Base-by-base conservation (phyloP, 2,888 invertebrate species). In the Abscondita cerata region DNA sequence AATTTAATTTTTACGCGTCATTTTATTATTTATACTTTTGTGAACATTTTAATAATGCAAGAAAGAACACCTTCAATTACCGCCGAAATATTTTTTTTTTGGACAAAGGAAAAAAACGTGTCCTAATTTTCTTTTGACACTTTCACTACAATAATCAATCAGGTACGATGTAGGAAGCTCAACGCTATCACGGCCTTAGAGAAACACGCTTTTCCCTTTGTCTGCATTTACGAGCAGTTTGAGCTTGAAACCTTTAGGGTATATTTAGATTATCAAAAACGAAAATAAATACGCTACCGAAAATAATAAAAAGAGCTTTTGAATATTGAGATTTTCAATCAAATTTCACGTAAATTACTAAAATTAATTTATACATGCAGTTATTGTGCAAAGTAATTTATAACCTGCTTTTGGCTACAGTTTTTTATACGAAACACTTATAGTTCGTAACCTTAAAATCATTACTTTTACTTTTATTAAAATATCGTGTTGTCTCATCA, bases 401-500 rank as follows among this genome's bases (percentile, higher is more conserved):
- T n/a, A n/a, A n/a, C n/a, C n/a, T n/a, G n/a, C n/a, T n/a, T n/a
- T n/a, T n/a, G n/a, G n/a, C n/a, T n/a, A n/a, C n/a, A n/a, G n/a
- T n/a, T n/a, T n/a, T n/a, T 5, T 36, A 5, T 36, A 6, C 3
- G 36, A 36, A 36, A 36, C 2, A 6, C 5, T 9, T 5, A 36
- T 2, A 9, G 36, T 36, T 41, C 31, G 18, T 34, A 33, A 31
- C 33, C 13, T 31, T 16, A 51, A 40, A 18, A 52, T 12, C 44
- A 40, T 48, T 52, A 57, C 55, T 56, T 52, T 58, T 62, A 50
- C 50, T 53, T 48, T 57, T 57, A 62, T n/a, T n/a, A 62, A 54
- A 59, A 54, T 53, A 52, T 5, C 36, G 2, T 34, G 13, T 33
- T 58, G 59, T 53, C 63, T 66, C 66, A 57, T 66, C 66, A 66